Evolutionary conservation across 1,140 invertebrate genomes (phyloP).

Genomic region (Muscidifurax raptorellus): DNA sequence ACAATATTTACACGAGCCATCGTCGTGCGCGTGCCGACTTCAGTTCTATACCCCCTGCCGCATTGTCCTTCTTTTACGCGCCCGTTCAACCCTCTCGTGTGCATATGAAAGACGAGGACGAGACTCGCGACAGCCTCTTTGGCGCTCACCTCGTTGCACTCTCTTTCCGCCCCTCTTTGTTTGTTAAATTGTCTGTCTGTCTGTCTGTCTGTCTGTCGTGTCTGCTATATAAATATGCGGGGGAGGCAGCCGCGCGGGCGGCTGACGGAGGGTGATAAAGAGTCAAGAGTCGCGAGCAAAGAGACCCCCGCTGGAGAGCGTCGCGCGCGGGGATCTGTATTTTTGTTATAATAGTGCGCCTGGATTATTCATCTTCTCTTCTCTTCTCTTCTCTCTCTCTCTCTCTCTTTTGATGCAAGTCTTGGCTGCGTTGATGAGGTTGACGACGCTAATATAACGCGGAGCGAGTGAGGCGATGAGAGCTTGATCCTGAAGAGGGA

Average conservation of each 20-base stretch:
- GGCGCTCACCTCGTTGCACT: not conserved
- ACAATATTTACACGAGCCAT: slow-evolving; percentile 61
- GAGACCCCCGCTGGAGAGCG: too few species aligned
- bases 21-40: slow-evolving; percentile 29
- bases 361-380: too few species aligned
- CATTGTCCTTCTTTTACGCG: slow-evolving; percentile 52
- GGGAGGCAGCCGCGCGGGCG: too few species aligned
- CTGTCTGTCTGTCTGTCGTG: too few species aligned
- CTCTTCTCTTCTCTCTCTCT: too few species aligned
- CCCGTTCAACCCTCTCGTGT: not conserved
- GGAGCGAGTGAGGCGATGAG: too few species aligned
- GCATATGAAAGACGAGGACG: not conserved
- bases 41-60: slow-evolving; percentile 3
- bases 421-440: too few species aligned
- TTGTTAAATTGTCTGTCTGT: slow-evolving; percentile 36
- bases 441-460: too few species aligned
- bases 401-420: too few species aligned
- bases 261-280: not conserved
- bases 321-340: too few species aligned
- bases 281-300: not conserved
- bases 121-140: not conserved
- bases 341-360: too few species aligned
- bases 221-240: not conserved
- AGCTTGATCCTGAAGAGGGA: too few species aligned
- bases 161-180: not conserved